Evolutionary conservation across 2,888 invertebrate genomes (phyloP), one percentile per base, ranked within the genome.

Genomic region (Trisateles emortualis): DNA sequence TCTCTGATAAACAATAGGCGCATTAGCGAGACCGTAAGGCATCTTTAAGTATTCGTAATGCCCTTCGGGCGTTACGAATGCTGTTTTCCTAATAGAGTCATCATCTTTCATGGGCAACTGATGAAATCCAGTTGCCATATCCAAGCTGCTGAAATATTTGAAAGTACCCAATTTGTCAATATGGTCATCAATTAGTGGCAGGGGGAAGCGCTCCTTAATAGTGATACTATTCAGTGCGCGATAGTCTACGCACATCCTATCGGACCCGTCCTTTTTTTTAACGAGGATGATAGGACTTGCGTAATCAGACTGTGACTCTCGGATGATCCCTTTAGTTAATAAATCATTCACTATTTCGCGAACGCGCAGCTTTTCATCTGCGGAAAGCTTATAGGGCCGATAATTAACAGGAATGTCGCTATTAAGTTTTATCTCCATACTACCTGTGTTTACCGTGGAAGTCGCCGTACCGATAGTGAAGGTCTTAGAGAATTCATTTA

Each of bases 261-360:
- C 38, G 14, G 38, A 38, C 6, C 38, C 38, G 8, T 38, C 38
- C 16, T 39, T 39, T 19, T 39, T 39, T 19, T 39, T 39, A 2
- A 39, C 39, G 4, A 39, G 9, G 9, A 39, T 14, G 39, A 39
- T 19, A 17, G 39, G 39, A 19, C 39, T 39, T 2, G 39, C 14
- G 19, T 39, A 39, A 1, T 14, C 17, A 2, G 39, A 39, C 19
- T 39, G 17, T 9, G 39, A 39, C 10, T 39, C 39, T 14, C 39
- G 39, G 3, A 39, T 19, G 19, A 39, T 39, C 17, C 39, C 39
- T 39, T 26, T 26, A 26, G 4, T 26, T 10, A 26, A 8, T 8
- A 26, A 10, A 26, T 26, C 26, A 10, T 10, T 9, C 1, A 26
- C 8, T 9, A 26, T 26, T 1, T 26, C 26, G 26, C 26, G 19